phyloP scores from a whole-genome alignment of 2,888 invertebrate genomes.

The Machimus rusticus region DNA sequence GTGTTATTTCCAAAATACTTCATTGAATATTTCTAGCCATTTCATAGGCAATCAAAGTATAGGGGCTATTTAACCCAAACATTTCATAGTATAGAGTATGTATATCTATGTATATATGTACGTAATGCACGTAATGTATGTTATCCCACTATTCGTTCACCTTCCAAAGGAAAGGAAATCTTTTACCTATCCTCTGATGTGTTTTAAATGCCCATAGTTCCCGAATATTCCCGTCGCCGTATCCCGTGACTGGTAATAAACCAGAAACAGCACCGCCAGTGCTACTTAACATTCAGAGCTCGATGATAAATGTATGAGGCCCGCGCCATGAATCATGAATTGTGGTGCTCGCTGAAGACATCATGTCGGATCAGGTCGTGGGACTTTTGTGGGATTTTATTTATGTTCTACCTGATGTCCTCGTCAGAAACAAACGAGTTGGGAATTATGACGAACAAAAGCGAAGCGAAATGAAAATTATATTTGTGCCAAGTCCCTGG shows the following conservation, averaged over 20 bases:
- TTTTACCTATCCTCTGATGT: slow-evolving; percentile 1
- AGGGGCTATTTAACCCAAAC: no score
- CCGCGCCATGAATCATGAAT: slow-evolving; percentile 30
- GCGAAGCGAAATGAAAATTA: slow-evolving; percentile 29
- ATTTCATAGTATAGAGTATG: no score
- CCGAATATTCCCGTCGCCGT: neutral
- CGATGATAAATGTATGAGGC: slow-evolving; percentile 20
- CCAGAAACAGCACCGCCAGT: slow-evolving; percentile 15
- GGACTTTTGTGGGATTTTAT: slow-evolving; percentile 28
- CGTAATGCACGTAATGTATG: neutral
- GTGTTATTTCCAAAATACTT: no score
- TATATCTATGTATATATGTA: no score
- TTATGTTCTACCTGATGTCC: slow-evolving; percentile 36
- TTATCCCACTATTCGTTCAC: neutral
- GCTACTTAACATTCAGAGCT: slow-evolving; percentile 27
- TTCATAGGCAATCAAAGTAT: no score
- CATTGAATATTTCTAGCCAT: no score
- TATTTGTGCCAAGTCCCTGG: neutral
- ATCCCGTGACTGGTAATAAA: slow-evolving; percentile 1
- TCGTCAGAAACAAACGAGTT: slow-evolving; percentile 34
- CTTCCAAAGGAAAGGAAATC: neutral
- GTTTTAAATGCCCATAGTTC: slow-evolving; percentile 8
- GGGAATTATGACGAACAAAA: slow-evolving; percentile 30
- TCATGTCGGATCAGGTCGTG: slow-evolving; percentile 15
- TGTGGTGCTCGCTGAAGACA: neutral